These are phyloP conservation scores for Sepiola atlantica DNA, from an alignment of 2,888 invertebrate genomes.

Conservation along the genomic window DNA sequence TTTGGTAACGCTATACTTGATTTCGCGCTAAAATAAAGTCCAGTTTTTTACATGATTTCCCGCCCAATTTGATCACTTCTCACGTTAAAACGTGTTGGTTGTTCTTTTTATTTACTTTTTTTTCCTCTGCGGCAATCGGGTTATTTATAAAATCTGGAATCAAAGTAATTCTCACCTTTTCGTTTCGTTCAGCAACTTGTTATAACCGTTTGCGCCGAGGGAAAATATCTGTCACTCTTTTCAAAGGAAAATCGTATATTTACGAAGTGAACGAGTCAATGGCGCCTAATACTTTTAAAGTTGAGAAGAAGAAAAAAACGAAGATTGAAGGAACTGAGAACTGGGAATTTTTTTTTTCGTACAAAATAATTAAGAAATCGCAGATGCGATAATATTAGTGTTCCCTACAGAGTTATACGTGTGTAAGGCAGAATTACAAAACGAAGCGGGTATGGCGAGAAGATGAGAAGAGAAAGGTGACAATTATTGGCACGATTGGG, in stretches of 20 bases:
- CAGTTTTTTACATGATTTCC: not conserved
- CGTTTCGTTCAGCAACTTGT: not conserved
- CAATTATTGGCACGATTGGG: not conserved
- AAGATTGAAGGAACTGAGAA: not conserved
- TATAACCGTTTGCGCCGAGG: not conserved
- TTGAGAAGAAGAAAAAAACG: not conserved
- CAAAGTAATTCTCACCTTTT: not conserved
- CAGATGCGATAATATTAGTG: not conserved
- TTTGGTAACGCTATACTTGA: no score
- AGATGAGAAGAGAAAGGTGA: not conserved
- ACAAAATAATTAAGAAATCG: not conserved
- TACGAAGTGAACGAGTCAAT: not conserved
- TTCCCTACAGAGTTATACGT: not conserved
- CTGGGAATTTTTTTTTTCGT: not conserved
- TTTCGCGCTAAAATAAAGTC: no score
- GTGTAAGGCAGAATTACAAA: not conserved
- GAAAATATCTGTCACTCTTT: not conserved
- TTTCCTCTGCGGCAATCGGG: not conserved
- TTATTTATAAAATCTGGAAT: not conserved
- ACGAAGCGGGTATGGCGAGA: not conserved
- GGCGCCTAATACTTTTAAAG: not conserved
- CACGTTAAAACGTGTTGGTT: constrained; percentile 11
- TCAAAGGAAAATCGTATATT: not conserved
- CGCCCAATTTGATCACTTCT: not conserved
- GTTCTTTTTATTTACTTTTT: not conserved